Conservation (phyloP, 2,888 invertebrate genomes). For the Cataglyphis livida region DNA sequence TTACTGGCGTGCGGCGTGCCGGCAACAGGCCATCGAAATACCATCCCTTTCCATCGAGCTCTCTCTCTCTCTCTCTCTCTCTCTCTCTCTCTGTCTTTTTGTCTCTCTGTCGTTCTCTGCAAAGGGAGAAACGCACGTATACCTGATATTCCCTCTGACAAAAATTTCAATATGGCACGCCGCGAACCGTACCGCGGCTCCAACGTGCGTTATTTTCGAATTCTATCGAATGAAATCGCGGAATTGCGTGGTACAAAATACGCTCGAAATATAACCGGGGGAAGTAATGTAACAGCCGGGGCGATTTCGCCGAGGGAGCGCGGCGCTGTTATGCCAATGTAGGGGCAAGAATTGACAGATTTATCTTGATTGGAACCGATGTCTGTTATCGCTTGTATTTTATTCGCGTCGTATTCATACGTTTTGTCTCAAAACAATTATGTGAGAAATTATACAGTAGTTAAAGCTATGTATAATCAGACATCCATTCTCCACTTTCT, state of each 20-base stretch:
- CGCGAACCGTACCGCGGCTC: slow-evolving; percentile 46
- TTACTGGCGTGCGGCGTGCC: slow-evolving; percentile 78
- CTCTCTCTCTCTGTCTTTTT: slow-evolving; percentile 56
- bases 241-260: slow-evolving; percentile 55
- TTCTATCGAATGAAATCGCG: slow-evolving; percentile 59
- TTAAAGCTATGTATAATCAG: slow-evolving; percentile 1
- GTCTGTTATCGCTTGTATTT: neutral
- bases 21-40: slow-evolving; percentile 80
- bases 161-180: slow-evolving; percentile 78
- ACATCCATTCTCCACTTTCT: neutral
- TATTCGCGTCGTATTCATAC: neutral
- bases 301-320: neutral
- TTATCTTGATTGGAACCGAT: slow-evolving; percentile 27
- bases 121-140: slow-evolving; percentile 74
- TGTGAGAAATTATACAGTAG: neutral
- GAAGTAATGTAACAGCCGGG: slow-evolving; percentile 41
- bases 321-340: neutral
- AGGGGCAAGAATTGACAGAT: slow-evolving; percentile 39
- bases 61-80: slow-evolving; percentile 51
- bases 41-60: slow-evolving; percentile 53
- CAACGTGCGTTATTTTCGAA: slow-evolving; percentile 54
- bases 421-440: neutral
- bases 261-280: slow-evolving; percentile 46
- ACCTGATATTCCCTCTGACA: slow-evolving; percentile 74
- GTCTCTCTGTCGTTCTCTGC: slow-evolving; percentile 53